Base-by-base conservation (phyloP, 1,140 invertebrate species). In the Drosophila bifasciata region DNA sequence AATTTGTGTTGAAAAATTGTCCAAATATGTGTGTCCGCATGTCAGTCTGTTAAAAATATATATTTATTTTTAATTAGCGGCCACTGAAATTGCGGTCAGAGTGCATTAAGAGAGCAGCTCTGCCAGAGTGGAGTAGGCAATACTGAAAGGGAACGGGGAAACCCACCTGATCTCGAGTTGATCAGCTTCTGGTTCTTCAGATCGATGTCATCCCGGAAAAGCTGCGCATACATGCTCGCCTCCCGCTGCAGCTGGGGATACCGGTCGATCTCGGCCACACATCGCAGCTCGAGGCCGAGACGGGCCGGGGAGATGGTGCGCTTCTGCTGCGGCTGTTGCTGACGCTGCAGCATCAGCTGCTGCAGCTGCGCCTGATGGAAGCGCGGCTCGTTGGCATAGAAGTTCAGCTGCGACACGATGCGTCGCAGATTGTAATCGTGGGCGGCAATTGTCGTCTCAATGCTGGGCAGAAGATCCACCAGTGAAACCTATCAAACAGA, bases 61-160 rank as follows among this genome's bases (percentile, higher is more conserved):
- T 62, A 88, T 88, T 89, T 79, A 79, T 79, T 88, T 88, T 83
- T 83, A 88, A 88, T 88, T 88, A 88, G 84, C 75, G 64, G 52
- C 56, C 60, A 45, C 63, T 61, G 55, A 73, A 69, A 76, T 81
- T 86, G 81, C 66, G 81, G 81, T 88, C 40, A n/a, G 68, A 64
- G 57, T 59, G 70, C 83, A 77, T 80, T 80, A 85, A 85, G 21
- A 44, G 57, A 28, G 32, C 9, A 28, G 32, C 9, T 36, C 9
- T 25, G 3, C 32, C 32, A n/a, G n/a, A n/a, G n/a, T n/a, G n/a
- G n/a, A n/a, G n/a, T n/a, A n/a, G n/a, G n/a, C n/a, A n/a, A n/a
- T 43, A 9, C 36, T 41, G 43, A 16, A 44, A 46, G 16, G 41
- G 3, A 4, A 11, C 9, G 13, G 28, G 8, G 9, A 4, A 3